Evolutionary conservation across 2,888 invertebrate genomes (phyloP).

Genomic region (Crocallis elinguaria): DNA sequence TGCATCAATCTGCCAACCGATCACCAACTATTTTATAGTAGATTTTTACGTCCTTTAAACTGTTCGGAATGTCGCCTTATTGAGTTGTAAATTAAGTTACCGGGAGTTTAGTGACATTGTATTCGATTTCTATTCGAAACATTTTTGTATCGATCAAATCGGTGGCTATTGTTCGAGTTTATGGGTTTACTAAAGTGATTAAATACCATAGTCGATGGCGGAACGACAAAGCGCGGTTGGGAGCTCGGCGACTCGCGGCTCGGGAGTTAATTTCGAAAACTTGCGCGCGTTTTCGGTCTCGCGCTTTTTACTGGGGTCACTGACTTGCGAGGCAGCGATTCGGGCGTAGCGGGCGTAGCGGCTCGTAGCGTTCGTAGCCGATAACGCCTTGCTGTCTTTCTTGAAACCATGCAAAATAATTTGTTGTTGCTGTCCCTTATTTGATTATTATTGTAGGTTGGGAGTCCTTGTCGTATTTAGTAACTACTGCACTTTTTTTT

Average conservation of each 20-base stretch:
- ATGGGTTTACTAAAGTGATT: slow-evolving; percentile 77
- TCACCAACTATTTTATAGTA: not conserved
- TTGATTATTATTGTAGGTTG: not conserved
- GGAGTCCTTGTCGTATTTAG: too few species aligned
- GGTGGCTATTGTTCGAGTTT: slow-evolving; percentile 69
- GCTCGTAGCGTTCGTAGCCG: slow-evolving; percentile 14
- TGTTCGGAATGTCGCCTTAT: slow-evolving; percentile 15
- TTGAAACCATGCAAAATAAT: not conserved
- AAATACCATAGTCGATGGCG: slow-evolving; percentile 62
- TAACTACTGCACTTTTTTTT: too few species aligned
- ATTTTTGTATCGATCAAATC: slow-evolving; percentile 70
- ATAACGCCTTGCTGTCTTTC: not conserved
- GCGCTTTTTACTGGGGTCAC: slow-evolving; percentile 52
- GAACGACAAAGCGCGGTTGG: slow-evolving; percentile 58
- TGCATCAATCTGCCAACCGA: not conserved
- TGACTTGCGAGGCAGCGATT: slow-evolving; percentile 40
- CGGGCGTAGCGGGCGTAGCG: slow-evolving; percentile 28
- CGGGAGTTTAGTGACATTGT: slow-evolving; percentile 56
- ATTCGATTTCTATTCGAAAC: slow-evolving; percentile 64
- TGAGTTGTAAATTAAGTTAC: slow-evolving; percentile 21
- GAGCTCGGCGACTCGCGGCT: too few species aligned
- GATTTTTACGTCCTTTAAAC: slow-evolving; percentile 5
- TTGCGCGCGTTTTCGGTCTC: slow-evolving; percentile 53
- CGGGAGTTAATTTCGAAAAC: slow-evolving; percentile 69
- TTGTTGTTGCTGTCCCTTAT: too few species aligned